Evolutionary conservation across 37 sponge, comb jelly and placozoan species (phyloP), one percentile per base, ranked within the genome.

Genomic region (Geodia barretti): DNA sequence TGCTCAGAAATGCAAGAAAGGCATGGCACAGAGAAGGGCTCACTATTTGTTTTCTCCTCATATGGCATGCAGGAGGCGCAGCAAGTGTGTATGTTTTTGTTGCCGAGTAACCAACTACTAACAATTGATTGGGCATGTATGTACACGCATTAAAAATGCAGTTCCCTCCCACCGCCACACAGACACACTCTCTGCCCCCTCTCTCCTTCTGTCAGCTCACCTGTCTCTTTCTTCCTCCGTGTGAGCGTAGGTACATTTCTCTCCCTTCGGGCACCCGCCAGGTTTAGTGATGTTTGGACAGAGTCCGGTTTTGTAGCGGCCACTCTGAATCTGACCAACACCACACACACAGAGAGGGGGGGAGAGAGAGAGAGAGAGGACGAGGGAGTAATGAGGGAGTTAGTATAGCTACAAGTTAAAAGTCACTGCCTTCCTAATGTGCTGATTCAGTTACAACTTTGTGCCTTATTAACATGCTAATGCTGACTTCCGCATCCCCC

Each of bases 241-340:
- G 80, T 97, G 97, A 14, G 97, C 97, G 39, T 93, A 97, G 38
- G 97, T 91, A 42, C 97, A 97, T 26, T 85, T 68, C 39, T 85
- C 76, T 19, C 94, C 97, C 62, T 89, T 79, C 37, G 97, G 89
- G 75, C 97, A 97, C 0, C 84, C 79, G 1, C 83, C 92, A 2
- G 80, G 83, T 60, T 79, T 90, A 60, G 37, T 59, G 37, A 97
- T 63, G 42, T 91, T 83, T 1, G 90, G 88, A 83, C 97, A 97
- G 90, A 97, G 81, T 28, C 89, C 92, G 21, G 97, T 97, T 75
- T 93, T 93, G 79, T 89, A 93, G 0, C 86, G 76, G 60, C 90
- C 86, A 72, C 84, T 83, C 65, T 81, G 77, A 40, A 80, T 68
- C 94, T 93, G 68, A 17, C 14, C 0, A 29, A 19, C 61, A 26